phyloP scores from a whole-genome alignment of 2,113 vertebrate species.

The Suncus etruscus region DNA sequence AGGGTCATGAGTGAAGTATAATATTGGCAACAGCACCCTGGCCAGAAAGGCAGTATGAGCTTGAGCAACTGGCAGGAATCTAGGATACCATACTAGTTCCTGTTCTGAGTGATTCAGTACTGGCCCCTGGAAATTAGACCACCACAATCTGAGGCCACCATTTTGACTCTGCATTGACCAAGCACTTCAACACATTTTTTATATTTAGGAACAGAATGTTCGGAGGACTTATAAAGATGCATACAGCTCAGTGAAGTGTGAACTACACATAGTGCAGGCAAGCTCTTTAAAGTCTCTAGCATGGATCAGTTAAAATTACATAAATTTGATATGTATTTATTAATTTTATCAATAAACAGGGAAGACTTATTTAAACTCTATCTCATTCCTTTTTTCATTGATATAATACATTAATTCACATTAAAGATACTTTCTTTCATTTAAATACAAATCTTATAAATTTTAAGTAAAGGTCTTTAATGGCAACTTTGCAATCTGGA shows the following conservation, averaged over 20 bases:
- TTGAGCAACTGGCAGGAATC: constrained; percentile 47
- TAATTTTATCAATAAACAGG: constrained; percentile 72
- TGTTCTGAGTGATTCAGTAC: constrained; percentile 33
- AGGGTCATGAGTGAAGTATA: constrained; percentile 43
- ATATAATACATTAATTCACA: constrained; percentile 73
- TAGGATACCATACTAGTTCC: constrained; percentile 11
- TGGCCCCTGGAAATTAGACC: constrained; percentile 42
- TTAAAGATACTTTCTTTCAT: constrained; percentile 63
- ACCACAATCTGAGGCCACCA: background rate
- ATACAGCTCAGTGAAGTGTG: too few species aligned
- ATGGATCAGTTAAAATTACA: constrained; percentile 72
- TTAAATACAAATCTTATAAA: constrained; percentile 70
- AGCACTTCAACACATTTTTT: constrained; percentile 52
- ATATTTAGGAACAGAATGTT: constrained; percentile 56
- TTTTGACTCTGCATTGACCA: constrained; percentile 57
- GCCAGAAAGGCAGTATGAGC: constrained; percentile 39
- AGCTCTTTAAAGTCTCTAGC: constrained; percentile 53
- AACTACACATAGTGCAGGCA: background rate
- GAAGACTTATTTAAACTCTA: constrained; percentile 56
- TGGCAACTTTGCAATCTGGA: constrained; percentile 26
- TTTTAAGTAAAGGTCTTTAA: constrained; percentile 66
- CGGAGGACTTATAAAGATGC: constrained; percentile 47
- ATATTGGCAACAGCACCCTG: constrained; percentile 44
- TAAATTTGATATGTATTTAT: constrained; percentile 71
- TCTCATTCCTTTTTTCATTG: constrained; percentile 63